phyloP scores from a whole-genome alignment of 2,113 vertebrate genomes.

The Corythornis vintsioides region DNA sequence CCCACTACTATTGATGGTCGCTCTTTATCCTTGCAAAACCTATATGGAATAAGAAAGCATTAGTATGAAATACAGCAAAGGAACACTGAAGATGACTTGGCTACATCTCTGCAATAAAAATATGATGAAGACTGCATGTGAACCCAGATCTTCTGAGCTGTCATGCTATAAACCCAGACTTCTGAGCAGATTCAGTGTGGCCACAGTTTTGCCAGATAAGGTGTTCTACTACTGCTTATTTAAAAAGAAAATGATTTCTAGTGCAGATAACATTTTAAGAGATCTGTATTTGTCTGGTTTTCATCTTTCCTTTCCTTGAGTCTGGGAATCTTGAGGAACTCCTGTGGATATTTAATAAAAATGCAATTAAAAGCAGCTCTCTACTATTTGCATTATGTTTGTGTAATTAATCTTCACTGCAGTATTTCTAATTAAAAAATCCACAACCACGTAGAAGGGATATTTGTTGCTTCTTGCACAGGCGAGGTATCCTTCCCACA shows the following conservation, averaged over 20 bases:
- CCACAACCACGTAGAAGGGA: not conserved
- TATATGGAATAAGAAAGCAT: not conserved
- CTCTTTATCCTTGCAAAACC: not conserved
- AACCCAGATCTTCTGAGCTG: not conserved
- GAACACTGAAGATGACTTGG: not conserved
- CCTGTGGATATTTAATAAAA: not conserved
- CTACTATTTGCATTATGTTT: not conserved
- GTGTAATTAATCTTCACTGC: not conserved
- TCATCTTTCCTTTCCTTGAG: not conserved
- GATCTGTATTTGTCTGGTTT: not conserved
- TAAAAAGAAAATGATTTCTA: not conserved
- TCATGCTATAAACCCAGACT: not conserved
- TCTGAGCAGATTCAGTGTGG: not conserved
- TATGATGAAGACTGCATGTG: not conserved
- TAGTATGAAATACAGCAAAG: not conserved
- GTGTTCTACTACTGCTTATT: not conserved
- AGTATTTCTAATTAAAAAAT: not conserved
- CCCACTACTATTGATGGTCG: not conserved
- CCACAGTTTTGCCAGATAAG: not conserved
- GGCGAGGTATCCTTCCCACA: too few species aligned
- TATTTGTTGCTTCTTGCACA: not conserved
- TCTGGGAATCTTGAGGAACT: not conserved
- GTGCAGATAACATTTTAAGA: not conserved
- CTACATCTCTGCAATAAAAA: not conserved
- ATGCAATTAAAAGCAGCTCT: not conserved